Percentiles rank a stretch among this genome's conserved stretches.
Conservation (phyloP, 2,797 vertebrate genomes). For the Paguma larvata region DNA sequence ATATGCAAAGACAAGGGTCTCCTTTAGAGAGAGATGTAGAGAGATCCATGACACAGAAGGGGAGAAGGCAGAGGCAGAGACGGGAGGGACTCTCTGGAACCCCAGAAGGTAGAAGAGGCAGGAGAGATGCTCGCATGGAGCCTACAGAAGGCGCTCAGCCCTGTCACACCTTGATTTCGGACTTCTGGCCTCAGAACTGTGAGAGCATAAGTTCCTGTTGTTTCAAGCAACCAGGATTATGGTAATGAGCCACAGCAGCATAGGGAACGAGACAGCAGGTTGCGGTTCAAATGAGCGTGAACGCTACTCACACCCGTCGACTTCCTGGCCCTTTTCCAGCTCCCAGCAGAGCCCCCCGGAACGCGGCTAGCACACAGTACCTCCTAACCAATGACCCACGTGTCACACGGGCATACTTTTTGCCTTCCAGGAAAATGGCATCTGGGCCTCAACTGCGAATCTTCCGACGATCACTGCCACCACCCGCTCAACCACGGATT, state of each 20-base stretch:
- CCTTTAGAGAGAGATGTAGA: too few relatives aligned
- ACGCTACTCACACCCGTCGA: fast-evolving
- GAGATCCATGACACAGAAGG: not conserved
- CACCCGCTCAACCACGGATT: constrained; percentile 96
- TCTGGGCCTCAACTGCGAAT: constrained; percentile 93
- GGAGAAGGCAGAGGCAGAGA: not conserved
- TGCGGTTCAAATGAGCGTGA: not conserved
- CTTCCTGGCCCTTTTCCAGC: fast-evolving
- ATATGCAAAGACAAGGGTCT: too few relatives aligned
- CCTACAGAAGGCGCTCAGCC: not conserved
- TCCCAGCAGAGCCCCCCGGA: fast-evolving
- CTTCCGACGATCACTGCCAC: constrained; percentile 92
- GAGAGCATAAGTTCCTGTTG: fast-evolving
- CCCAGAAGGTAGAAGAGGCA: not conserved
- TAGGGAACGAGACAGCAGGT: fast-evolving
- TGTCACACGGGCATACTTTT: fast-evolving
- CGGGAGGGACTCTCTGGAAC: too few relatives aligned
- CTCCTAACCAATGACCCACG: fast-evolving
- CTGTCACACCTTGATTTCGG: too few relatives aligned
- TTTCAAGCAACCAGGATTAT: fast-evolving
- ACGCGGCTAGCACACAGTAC: fast-evolving
- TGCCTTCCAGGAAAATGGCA: constrained; percentile 94
- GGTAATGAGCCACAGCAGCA: not conserved
- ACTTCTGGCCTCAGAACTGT: not conserved
- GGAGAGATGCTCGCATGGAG: not conserved